A percentile compares a stretch with the other conserved stretches of the same genome.
Conservation (phyloP, 2,888 invertebrate species). For the Apotomis capreana region DNA sequence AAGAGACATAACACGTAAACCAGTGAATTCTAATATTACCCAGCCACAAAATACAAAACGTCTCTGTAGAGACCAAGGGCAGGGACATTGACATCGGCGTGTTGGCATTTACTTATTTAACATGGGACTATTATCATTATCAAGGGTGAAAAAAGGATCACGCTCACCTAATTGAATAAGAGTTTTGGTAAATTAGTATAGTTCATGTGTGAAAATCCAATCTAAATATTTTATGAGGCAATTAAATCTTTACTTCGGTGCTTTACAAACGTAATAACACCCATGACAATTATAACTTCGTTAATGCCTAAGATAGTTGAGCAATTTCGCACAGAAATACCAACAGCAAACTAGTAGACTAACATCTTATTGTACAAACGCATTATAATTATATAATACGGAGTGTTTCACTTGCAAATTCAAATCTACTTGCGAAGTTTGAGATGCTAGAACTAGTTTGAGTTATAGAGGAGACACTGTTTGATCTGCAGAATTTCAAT, state of each 20-base stretch:
- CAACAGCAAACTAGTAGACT: background rate
- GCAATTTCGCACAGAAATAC: background rate
- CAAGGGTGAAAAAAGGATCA: background rate
- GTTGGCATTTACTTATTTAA: no score
- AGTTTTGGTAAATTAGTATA: background rate
- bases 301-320: background rate
- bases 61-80: no score
- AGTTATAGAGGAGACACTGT: background rate
- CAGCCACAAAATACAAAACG: no score
- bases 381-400: constrained; percentile 3
- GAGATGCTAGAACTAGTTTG: background rate
- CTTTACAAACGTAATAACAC: background rate
- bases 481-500: background rate
- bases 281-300: background rate
- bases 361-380: background rate
- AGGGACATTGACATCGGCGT: no score
- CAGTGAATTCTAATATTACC: no score
- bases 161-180: background rate
- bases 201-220: background rate
- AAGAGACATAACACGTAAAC: no score
- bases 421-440: constrained; percentile 7
- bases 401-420: constrained; percentile 12
- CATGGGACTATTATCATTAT: no score
- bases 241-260: background rate
- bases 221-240: background rate